These are phyloP conservation scores for Pomacea maculata DNA, from an alignment of 1,140 invertebrate genomes.

Conservation along the genomic window DNA sequence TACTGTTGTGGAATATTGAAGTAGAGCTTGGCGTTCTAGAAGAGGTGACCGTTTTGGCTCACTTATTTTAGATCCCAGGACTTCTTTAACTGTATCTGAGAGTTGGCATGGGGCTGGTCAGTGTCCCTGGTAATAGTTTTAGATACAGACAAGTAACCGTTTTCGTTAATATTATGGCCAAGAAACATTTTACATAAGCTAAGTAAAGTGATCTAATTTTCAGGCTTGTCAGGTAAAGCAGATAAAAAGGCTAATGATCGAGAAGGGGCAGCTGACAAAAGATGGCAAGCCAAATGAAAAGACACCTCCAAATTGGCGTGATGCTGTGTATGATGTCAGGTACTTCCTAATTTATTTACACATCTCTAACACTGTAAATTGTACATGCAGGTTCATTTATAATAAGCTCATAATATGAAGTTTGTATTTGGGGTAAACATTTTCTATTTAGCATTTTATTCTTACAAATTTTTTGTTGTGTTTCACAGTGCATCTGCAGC, in stretches of 20 bases:
- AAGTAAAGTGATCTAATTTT: constrained; percentile 21
- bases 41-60: constrained; percentile 6
- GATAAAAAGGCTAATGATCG: constrained; percentile 88
- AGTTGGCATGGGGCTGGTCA: not conserved
- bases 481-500: no score
- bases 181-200: no score
- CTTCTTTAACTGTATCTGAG: constrained; percentile 5
- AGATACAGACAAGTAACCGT: not conserved
- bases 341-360: constrained; percentile 27
- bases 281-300: constrained; percentile 97
- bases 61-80: no score
- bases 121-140: constrained; percentile 8
- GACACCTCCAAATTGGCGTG: constrained; percentile 89
- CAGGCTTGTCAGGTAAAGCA: constrained; percentile 73
- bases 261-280: constrained; percentile 92
- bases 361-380: no score
- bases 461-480: no score
- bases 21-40: not conserved
- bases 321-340: constrained; percentile 51
- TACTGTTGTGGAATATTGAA: constrained; percentile 2
- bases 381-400: no score
- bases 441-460: no score
- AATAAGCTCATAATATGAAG: no score
- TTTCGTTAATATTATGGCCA: no score
- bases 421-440: no score